These are phyloP conservation scores for Syndactyla subalaris DNA, from an alignment of 2,797 vertebrate genomes.

Conservation along the genomic window DNA sequence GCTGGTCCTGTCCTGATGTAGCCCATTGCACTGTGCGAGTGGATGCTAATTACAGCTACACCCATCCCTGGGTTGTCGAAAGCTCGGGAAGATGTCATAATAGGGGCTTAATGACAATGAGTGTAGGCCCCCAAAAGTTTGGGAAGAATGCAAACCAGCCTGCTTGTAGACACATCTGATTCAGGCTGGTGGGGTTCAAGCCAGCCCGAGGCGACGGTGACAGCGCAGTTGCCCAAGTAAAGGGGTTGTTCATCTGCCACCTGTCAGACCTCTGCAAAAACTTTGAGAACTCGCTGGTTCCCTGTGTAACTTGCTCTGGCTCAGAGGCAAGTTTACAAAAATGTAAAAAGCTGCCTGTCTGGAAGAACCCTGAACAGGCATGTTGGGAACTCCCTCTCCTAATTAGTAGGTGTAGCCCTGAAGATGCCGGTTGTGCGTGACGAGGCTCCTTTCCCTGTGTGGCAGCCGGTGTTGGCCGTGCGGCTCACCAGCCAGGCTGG, in stretches of 20 bases:
- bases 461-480: rapidly evolving
- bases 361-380: background rate
- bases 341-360: background rate
- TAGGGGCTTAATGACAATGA: background rate
- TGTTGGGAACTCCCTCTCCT: conserved; percentile 45
- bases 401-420: conserved; percentile 42
- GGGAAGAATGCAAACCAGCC: conserved; percentile 30
- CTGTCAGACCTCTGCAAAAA: background rate
- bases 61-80: rapidly evolving
- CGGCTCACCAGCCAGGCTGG: background rate
- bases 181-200: background rate
- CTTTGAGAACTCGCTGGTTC: background rate
- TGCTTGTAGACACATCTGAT: background rate
- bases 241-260: background rate
- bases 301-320: background rate
- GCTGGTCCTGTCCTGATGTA: background rate
- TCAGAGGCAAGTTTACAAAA: background rate
- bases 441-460: background rate
- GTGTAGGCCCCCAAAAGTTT: background rate
- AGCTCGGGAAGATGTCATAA: background rate
- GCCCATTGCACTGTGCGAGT: background rate
- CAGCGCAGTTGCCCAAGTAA: rapidly evolving
- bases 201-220: background rate
- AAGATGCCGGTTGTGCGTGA: background rate
- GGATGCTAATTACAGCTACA: background rate